Percentiles rank a stretch among this genome's conserved stretches.
phyloP scores from a whole-genome alignment of 2,797 vertebrate species.

The Hydrolagus colliei region DNA sequence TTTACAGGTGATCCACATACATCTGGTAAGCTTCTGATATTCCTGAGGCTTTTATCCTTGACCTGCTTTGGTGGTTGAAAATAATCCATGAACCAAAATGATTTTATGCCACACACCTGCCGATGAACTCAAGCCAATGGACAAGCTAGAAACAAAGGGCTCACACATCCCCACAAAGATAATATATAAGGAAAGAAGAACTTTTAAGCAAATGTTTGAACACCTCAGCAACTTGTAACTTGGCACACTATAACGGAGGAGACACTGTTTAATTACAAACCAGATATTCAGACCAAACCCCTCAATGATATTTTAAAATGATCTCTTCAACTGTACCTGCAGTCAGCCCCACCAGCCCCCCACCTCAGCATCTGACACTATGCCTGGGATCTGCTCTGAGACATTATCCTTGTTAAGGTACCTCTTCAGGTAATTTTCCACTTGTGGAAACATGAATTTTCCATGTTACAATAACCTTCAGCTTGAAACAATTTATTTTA shows the following conservation, averaged over 20 bases:
- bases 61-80: not conserved
- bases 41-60: not conserved
- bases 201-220: not conserved
- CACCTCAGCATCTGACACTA: too few relatives aligned
- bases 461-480: too few relatives aligned
- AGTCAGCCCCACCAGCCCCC: too few relatives aligned
- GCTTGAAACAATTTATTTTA: too few relatives aligned
- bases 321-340: too few relatives aligned
- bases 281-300: not conserved
- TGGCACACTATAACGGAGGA: too few relatives aligned
- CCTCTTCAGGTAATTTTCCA: too few relatives aligned
- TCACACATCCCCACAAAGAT: not conserved
- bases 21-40: not conserved
- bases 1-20: not conserved
- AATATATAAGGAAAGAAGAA: too few relatives aligned
- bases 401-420: too few relatives aligned
- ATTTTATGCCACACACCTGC: not conserved
- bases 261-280: not conserved
- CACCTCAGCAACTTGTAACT: not conserved
- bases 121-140: not conserved
- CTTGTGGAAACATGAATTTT: too few relatives aligned
- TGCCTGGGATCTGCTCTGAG: too few relatives aligned
- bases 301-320: not conserved
- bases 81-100: not conserved
- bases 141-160: not conserved